A percentile compares a stretch with the other conserved stretches of the same genome.
phyloP scores from a whole-genome alignment of 2,797 vertebrate genomes.

The Avahi laniger region DNA sequence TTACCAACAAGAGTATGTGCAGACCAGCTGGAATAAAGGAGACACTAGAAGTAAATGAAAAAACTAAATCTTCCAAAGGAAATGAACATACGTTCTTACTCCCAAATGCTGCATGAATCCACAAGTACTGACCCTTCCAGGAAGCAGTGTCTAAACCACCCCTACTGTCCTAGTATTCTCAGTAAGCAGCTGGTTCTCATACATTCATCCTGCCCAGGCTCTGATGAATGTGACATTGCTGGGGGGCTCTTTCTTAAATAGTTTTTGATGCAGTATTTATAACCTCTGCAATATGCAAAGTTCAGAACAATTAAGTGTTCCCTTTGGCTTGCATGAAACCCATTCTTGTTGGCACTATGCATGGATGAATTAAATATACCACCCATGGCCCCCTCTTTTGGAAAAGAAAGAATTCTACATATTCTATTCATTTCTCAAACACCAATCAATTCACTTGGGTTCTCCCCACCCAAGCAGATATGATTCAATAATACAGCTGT shows the following conservation, averaged over 20 bases:
- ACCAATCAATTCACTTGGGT: not conserved
- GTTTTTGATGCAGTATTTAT: not conserved
- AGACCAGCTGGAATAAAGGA: not conserved
- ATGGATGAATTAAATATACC: not conserved
- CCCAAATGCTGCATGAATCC: not conserved
- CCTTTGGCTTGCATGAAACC: not conserved
- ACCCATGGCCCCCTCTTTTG: not conserved
- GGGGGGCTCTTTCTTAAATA: not conserved
- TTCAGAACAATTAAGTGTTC: not conserved
- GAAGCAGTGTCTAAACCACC: not conserved
- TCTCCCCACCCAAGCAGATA: not conserved
- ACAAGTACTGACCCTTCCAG: not conserved
- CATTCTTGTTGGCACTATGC: not conserved
- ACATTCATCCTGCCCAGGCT: not conserved
- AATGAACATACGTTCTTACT: not conserved
- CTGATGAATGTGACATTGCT: not conserved
- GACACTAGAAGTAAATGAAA: not conserved
- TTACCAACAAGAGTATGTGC: not conserved
- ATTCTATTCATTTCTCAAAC: constrained; percentile 41
- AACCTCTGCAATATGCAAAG: not conserved
- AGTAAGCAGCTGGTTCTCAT: not conserved
- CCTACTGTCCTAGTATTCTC: not conserved
- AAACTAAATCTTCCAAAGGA: not conserved
- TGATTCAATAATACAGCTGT: not conserved
- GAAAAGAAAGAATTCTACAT: constrained; percentile 5